Evolutionary conservation across 2,888 invertebrate species (phyloP), one percentile per base, ranked within the genome.

Genomic region (Callinectes sapidus): DNA sequence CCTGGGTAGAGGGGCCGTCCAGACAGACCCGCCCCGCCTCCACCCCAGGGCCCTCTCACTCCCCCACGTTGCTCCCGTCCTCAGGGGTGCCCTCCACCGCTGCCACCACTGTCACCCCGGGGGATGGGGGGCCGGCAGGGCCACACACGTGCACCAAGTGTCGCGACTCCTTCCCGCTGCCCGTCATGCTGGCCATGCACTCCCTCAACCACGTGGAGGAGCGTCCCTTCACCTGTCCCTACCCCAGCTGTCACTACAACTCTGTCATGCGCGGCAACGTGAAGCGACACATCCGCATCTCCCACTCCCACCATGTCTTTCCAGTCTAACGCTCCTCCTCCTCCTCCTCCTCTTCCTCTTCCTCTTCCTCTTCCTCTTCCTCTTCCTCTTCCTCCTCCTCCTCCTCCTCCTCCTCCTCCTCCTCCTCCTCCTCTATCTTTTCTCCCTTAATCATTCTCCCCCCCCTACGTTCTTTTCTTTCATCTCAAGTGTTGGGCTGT

Each of bases 221-320:
- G 90, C 86, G 92, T 16, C 92, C 92, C 35, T 92, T 92, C 55
- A 85, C 85, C 66, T 92, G 92, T 54, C 92, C 92, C 48, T 92
- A 90, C 89, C 90, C 92, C 13, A 92, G 92, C 87, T 92, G 92
- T 48, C 92, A 92, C 77, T 92, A 92, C 87, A 92, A 92, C 90
- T 92, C 92, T 10, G 92, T 92, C 90, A 92, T 92, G 92, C 90
- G 92, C 28, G 92, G 92, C 71, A 92, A 92, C 77, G 92, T 92
- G 32, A 92, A 92, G 90, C 61, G 92, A n/a, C 92, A 92, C 87
- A 92, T 92, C 71, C 90, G 92, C 2, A 92, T 92, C 28, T 86
- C 90, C 13, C 92, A 92, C 87, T 61, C 90, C 42, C 92, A 92
- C 90, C 92, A 92, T 28, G 42, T 87, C 77, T 92, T 90, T 86